Evolutionary conservation across 2,888 invertebrate genomes (phyloP).

Genomic region (Resseliella maxima): DNA sequence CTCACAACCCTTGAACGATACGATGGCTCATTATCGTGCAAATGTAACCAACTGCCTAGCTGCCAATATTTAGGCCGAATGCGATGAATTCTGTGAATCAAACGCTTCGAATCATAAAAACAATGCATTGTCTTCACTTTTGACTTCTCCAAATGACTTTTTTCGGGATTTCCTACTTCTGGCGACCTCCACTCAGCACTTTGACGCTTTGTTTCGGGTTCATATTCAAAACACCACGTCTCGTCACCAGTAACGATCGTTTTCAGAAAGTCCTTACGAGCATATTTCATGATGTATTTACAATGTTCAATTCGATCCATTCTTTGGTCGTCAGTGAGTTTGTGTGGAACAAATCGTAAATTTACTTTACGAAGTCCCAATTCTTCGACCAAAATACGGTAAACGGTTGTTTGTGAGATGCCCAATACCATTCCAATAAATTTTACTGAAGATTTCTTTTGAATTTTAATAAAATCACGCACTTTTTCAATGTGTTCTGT

Average conservation of each 20-base stretch:
- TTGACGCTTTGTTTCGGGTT: conserved; percentile 57
- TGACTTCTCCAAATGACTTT: conserved; percentile 37
- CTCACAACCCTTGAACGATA: too few relatives aligned
- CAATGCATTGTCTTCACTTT: conserved; percentile 47
- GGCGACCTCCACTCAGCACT: conserved; percentile 56
- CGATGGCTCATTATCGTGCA: too few relatives aligned
- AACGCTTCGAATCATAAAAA: too few relatives aligned
- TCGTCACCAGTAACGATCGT: conserved; percentile 56
- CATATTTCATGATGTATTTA: conserved; percentile 56
- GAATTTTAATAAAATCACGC: background rate
- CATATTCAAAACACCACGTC: conserved; percentile 56
- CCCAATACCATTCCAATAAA: conserved; percentile 1
- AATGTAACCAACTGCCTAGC: too few relatives aligned
- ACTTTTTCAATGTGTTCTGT: background rate
- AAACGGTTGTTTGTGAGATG: background rate
- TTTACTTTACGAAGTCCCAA: background rate
- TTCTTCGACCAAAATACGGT: background rate
- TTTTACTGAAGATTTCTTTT: background rate
- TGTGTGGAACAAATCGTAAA: conserved; percentile 37
- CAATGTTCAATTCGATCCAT: conserved; percentile 4
- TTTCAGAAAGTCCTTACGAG: conserved; percentile 30
- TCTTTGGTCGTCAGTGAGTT: background rate
- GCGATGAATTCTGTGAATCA: too few relatives aligned
- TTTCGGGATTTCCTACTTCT: conserved; percentile 53
- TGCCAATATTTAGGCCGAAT: too few relatives aligned